Percentiles rank a stretch among this genome's conserved stretches.
Evolutionary conservation across 2,797 vertebrate species (phyloP).

Genomic region (Eulemur albifrons): DNA sequence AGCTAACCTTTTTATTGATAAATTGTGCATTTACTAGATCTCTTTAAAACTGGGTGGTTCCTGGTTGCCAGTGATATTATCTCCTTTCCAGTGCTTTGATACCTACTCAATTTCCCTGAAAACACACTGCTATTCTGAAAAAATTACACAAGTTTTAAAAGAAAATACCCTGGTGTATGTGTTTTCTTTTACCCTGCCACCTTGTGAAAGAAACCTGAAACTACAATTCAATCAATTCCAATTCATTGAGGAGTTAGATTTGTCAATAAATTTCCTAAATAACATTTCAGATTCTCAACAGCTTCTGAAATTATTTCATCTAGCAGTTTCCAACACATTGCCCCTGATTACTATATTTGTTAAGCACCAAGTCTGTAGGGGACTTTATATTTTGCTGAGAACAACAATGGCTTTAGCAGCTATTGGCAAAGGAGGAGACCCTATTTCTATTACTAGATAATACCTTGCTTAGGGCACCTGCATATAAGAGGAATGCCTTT

Average conservation of each 20-base stretch:
- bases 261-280: background rate
- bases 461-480: no score
- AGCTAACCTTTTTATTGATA: background rate
- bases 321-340: background rate
- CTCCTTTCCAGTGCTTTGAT: background rate
- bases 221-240: background rate
- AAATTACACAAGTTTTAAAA: background rate
- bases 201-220: conserved; percentile 24
- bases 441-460: background rate
- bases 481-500: background rate
- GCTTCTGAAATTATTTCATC: background rate
- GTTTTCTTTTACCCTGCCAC: background rate
- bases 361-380: background rate
- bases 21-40: background rate
- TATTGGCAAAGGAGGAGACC: background rate
- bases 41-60: background rate
- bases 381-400: background rate
- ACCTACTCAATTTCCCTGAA: background rate
- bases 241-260: background rate
- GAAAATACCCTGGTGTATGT: background rate
- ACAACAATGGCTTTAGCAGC: background rate
- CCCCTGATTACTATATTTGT: background rate
- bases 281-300: background rate
- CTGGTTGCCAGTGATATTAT: background rate
- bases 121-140: background rate